Evolutionary conservation across 2,888 invertebrate species (phyloP).

Genomic region (Melinaea marsaeus): DNA sequence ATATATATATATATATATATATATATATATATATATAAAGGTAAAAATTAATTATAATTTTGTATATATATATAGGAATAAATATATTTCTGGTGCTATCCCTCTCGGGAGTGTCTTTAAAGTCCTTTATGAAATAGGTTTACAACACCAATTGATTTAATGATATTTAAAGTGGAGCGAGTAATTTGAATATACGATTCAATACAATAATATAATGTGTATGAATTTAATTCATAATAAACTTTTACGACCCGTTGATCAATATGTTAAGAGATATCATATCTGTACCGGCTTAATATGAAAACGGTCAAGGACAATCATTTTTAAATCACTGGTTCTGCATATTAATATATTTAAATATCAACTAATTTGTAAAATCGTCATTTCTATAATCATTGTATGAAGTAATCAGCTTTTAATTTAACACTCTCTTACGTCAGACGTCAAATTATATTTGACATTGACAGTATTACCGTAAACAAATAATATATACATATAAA

Average conservation of each 20-base stretch:
- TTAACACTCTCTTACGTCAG: too few species aligned
- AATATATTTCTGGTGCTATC: not conserved
- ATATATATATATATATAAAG: too few species aligned
- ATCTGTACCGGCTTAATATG: slow-evolving; percentile 29
- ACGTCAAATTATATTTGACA: too few species aligned
- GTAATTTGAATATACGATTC: slow-evolving; percentile 34
- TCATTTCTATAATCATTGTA: not conserved
- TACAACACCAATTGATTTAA: slow-evolving; percentile 37
- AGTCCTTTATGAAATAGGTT: slow-evolving; percentile 22
- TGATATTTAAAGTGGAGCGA: slow-evolving; percentile 36
- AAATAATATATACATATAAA: too few species aligned
- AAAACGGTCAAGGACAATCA: slow-evolving; percentile 31
- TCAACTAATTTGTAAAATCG: not conserved
- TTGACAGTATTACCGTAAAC: too few species aligned
- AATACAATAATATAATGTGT: slow-evolving; percentile 34
- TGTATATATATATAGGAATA: not conserved
- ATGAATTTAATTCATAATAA: slow-evolving; percentile 32
- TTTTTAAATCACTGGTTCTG: slow-evolving; percentile 22
- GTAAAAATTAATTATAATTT: not conserved
- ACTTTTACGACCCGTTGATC: slow-evolving; percentile 29
- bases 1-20: not conserved
- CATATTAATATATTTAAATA: not conserved
- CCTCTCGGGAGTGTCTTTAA: not conserved
- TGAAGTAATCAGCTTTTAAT: too few species aligned
- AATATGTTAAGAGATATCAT: slow-evolving; percentile 29